Conservation (phyloP, 2,797 vertebrate genomes). For the Danio albolineatus region DNA sequence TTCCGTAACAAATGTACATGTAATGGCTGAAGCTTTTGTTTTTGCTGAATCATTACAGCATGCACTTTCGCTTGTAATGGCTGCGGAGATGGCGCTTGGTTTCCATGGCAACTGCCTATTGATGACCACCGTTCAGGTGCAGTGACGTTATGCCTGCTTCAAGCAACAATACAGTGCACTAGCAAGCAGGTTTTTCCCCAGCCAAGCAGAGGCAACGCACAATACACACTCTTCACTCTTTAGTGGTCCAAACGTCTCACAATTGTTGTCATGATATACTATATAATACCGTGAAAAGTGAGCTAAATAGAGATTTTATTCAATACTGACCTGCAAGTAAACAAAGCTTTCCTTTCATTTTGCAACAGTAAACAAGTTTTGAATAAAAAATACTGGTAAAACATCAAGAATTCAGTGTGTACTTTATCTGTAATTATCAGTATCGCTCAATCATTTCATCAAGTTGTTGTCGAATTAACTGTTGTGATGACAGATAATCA, state of each 20-base stretch:
- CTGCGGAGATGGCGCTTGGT: conserved; percentile 54
- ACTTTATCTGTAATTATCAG: conserved; percentile 13
- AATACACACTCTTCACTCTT: background rate
- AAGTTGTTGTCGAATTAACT: conserved; percentile 2
- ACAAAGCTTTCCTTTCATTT: conserved; percentile 16
- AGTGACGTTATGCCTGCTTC: conserved; percentile 55
- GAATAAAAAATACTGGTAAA: conserved; percentile 4
- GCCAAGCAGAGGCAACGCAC: conserved; percentile 10
- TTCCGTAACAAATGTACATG: conserved; percentile 65
- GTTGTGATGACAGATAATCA: conserved; percentile 14
- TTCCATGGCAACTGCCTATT: conserved; percentile 61
- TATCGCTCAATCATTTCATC: background rate
- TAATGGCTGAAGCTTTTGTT: conserved; percentile 47
- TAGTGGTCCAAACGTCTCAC: background rate
- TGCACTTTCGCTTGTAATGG: conserved; percentile 54
- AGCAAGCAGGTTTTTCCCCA: conserved; percentile 40
- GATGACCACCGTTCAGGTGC: conserved; percentile 56
- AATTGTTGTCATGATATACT: conserved; percentile 11
- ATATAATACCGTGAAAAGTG: conserved; percentile 9
- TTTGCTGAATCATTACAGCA: conserved; percentile 55
- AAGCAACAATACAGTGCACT: conserved; percentile 45
- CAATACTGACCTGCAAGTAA: background rate
- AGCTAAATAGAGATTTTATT: conserved; percentile 11
- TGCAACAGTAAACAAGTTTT: conserved; percentile 10
- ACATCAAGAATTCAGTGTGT: background rate